These are phyloP conservation scores for Tragulus kanchil DNA, from an alignment of 2,113 vertebrate species.

Conservation along the genomic window DNA sequence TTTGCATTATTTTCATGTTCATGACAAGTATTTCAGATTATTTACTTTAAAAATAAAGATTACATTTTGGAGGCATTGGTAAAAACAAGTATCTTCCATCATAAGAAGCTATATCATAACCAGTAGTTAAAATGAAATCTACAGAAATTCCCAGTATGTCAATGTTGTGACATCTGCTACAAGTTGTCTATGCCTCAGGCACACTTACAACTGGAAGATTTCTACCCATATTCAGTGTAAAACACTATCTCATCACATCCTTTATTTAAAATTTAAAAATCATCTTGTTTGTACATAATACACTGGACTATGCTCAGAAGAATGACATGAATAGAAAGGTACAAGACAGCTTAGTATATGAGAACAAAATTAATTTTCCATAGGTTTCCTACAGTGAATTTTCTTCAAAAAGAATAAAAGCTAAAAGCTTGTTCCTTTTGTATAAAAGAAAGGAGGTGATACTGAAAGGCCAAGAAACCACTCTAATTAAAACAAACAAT, in stretches of 20 bases:
- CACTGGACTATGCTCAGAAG: neutral
- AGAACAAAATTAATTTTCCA: neutral
- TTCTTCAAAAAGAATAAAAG: neutral
- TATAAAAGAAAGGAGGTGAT: neutral
- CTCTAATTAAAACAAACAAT: neutral
- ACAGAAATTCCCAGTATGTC: neutral
- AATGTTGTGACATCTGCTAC: neutral
- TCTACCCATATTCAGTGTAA: neutral
- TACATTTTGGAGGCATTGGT: neutral
- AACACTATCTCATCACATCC: neutral
- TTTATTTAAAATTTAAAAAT: slow-evolving; percentile 4
- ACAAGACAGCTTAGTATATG: neutral
- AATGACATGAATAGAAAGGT: neutral
- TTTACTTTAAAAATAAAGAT: neutral
- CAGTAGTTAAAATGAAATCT: neutral
- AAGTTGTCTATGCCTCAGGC: neutral
- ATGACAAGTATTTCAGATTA: neutral
- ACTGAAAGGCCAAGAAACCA: neutral
- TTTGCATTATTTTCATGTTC: neutral
- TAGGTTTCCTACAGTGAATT: neutral
- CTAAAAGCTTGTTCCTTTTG: neutral
- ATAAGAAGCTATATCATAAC: neutral
- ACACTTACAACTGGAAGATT: neutral
- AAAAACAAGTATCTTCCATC: slow-evolving; percentile 34
- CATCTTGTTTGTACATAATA: neutral